Percentiles rank a stretch among this genome's conserved stretches.
Evolutionary conservation across 2,113 vertebrate genomes (phyloP).

Genomic region (Lampris incognitus): DNA sequence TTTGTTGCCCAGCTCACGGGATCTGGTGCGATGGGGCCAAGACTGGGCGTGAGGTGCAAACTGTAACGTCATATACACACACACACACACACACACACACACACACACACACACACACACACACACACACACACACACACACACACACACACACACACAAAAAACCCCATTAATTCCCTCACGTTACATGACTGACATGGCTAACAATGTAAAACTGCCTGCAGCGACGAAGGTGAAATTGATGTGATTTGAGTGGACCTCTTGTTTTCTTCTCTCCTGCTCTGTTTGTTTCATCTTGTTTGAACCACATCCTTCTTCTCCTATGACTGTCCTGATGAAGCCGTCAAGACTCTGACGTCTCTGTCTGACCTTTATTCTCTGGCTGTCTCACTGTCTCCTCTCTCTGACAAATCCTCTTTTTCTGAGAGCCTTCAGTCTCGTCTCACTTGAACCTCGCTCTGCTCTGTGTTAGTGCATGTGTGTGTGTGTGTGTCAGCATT

Average conservation of each 20-base stretch:
- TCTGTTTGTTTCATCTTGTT: slow-evolving; percentile 44
- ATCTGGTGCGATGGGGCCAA: slow-evolving; percentile 37
- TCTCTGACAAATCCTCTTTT: slow-evolving; percentile 18
- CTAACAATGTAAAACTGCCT: slow-evolving; percentile 45
- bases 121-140: too few relatives aligned
- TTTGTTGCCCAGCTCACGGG: slow-evolving; percentile 61
- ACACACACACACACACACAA: too few relatives aligned
- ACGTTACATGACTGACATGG: slow-evolving; percentile 36
- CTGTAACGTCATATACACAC: slow-evolving; percentile 41
- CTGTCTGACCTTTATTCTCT: slow-evolving; percentile 47
- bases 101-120: too few relatives aligned
- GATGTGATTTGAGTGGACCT: slow-evolving; percentile 36
- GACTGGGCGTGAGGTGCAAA: slow-evolving; percentile 40
- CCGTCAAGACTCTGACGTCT: slow-evolving; percentile 25
- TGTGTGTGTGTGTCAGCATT: background rate
- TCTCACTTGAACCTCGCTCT: background rate
- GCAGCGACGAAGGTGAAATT: slow-evolving; percentile 56
- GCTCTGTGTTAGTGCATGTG: background rate
- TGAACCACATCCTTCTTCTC: slow-evolving; percentile 23
- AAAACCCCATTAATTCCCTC: slow-evolving; percentile 29
- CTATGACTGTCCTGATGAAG: slow-evolving; percentile 29
- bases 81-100: too few relatives aligned
- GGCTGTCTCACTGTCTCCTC: slow-evolving; percentile 8
- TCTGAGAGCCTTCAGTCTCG: slow-evolving; percentile 9
- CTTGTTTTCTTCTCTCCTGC: slow-evolving; percentile 12